These are phyloP conservation scores for Hartigia nigra DNA, from an alignment of 2,888 invertebrate genomes.

Conservation along the genomic window DNA sequence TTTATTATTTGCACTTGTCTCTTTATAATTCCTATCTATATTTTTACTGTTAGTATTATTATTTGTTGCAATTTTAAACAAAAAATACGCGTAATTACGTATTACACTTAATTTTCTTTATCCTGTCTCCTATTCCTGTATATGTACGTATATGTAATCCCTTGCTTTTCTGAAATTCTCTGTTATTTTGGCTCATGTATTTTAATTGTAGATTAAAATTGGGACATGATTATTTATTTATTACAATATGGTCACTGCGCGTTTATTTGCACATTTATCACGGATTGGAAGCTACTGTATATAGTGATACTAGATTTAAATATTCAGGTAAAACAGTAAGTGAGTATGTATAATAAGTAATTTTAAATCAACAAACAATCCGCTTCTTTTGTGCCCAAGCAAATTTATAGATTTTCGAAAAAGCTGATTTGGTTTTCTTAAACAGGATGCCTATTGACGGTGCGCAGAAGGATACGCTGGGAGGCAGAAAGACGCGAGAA, in stretches of 20 bases:
- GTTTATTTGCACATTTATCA: neutral
- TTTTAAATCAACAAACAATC: neutral
- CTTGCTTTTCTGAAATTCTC: neutral
- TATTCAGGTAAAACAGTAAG: neutral
- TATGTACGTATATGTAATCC: neutral
- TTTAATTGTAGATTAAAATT: neutral
- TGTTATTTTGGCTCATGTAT: neutral
- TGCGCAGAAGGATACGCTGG: constrained; percentile 55
- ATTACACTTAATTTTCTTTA: neutral
- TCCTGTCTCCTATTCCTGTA: neutral
- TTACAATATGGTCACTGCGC: too few species aligned
- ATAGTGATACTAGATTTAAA: neutral
- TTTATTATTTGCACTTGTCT: neutral
- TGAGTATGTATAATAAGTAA: neutral
- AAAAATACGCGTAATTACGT: neutral
- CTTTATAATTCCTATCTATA: neutral
- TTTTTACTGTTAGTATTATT: neutral
- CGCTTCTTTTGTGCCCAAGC: neutral
- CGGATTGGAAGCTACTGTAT: neutral
- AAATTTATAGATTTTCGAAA: neutral
- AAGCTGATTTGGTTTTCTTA: neutral
- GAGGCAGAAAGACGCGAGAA: constrained; percentile 56
- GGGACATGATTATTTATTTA: neutral
- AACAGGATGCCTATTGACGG: constrained; percentile 58
- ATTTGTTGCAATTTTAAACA: neutral